A percentile compares a stretch with the other conserved stretches of the same genome.
phyloP scores from a whole-genome alignment of 2,888 invertebrate species.

The Chrysotoxum bicinctum region DNA sequence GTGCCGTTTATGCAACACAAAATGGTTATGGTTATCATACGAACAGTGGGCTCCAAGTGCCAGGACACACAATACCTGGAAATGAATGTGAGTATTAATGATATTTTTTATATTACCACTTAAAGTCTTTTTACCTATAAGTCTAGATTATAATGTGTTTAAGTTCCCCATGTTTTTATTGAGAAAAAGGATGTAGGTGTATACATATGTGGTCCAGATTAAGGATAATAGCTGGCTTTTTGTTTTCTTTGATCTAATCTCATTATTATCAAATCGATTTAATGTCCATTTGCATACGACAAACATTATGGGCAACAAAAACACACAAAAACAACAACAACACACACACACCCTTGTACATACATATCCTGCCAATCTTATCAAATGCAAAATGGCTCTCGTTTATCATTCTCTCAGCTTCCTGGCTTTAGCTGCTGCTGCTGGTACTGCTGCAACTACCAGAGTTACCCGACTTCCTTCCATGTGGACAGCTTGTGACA shows the following conservation, averaged over 20 bases:
- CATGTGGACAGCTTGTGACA: conserved; percentile 59
- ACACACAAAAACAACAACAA: conserved; percentile 20
- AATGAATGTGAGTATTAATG: conserved; percentile 87
- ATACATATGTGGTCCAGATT: neutral
- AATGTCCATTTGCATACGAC: conserved; percentile 66
- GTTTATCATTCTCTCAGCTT: conserved; percentile 45
- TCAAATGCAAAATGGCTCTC: conserved; percentile 61
- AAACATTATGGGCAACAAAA: conserved; percentile 50
- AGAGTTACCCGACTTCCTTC: conserved; percentile 2
- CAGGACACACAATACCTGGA: conserved; percentile 87
- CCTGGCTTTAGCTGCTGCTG: neutral
- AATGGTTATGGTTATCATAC: conserved; percentile 93
- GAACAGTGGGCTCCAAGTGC: conserved; percentile 86
- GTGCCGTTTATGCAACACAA: conserved; percentile 91
- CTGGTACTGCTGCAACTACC: neutral
- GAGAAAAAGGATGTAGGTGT: neutral
- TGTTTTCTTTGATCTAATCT: conserved; percentile 35
- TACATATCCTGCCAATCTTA: conserved; percentile 46
- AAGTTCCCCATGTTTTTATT: neutral
- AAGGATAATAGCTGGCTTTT: conserved; percentile 31
- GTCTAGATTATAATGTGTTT: no score
- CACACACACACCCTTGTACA: neutral
- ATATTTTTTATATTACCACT: neutral
- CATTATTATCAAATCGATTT: conserved; percentile 62
- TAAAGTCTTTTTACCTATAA: no score